phyloP scores from a whole-genome alignment of 2,888 invertebrate genomes.

The Sesia apiformis region DNA sequence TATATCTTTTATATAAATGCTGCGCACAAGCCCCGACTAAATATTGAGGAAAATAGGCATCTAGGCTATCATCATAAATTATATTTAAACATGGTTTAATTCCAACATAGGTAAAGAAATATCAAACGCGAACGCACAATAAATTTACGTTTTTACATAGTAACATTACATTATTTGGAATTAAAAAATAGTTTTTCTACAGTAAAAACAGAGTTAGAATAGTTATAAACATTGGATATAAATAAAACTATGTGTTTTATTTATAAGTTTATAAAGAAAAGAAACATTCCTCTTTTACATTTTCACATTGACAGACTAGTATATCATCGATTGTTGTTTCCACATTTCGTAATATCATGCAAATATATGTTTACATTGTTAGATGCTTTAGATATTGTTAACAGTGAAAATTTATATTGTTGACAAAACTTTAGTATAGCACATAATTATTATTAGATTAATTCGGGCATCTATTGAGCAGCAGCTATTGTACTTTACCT shows the following conservation, averaged over 20 bases:
- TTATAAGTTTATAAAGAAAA: not conserved
- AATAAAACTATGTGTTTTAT: not conserved
- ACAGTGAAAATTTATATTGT: constrained; percentile 31
- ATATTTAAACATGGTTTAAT: too few relatives aligned
- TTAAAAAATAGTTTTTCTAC: too few relatives aligned
- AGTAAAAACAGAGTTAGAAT: not conserved
- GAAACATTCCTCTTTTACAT: not conserved
- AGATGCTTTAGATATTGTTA: constrained; percentile 36
- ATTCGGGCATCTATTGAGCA: constrained; percentile 5
- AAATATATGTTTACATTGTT: constrained; percentile 13
- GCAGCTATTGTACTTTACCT: constrained; percentile 9
- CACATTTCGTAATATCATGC: too few relatives aligned
- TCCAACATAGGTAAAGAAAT: too few relatives aligned
- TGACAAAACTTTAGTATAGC: constrained; percentile 35
- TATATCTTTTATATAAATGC: too few relatives aligned
- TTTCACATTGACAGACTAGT: not conserved
- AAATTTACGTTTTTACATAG: too few relatives aligned
- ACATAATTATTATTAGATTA: constrained; percentile 25
- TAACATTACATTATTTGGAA: too few relatives aligned
- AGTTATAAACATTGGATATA: not conserved
- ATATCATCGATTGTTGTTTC: too few relatives aligned
- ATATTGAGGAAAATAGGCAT: too few relatives aligned
- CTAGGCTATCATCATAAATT: too few relatives aligned
- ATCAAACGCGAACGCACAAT: too few relatives aligned
- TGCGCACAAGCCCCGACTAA: too few relatives aligned